Percentiles rank a stretch among this genome's conserved stretches.
These are phyloP conservation scores for Porites divaricata DNA, from an alignment of 92 coral and sea anemone genomes.

Conservation along the genomic window DNA sequence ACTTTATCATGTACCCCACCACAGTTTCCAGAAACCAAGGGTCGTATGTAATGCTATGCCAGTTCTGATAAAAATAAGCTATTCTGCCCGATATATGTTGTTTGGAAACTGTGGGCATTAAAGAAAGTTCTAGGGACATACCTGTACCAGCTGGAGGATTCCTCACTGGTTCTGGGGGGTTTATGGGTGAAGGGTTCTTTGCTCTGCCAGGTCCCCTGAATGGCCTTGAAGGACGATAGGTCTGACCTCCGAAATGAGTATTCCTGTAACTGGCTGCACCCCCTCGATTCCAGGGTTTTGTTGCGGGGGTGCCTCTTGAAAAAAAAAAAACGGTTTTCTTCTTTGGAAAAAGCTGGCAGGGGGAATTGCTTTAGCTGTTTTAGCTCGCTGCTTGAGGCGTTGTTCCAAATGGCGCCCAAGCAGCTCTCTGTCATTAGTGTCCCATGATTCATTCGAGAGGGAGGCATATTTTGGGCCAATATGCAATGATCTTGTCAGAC, in stretches of 20 bases:
- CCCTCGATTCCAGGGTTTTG: slow-evolving; percentile 42
- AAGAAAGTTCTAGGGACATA: background rate
- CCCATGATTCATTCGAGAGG: slow-evolving; percentile 41
- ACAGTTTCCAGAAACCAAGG: slow-evolving; percentile 57
- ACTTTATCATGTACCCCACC: slow-evolving; percentile 36
- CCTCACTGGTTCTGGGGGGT: too few relatives aligned
- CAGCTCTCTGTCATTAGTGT: slow-evolving; percentile 47
- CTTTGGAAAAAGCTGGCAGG: too few relatives aligned
- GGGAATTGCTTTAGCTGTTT: slow-evolving; percentile 45
- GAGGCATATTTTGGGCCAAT: slow-evolving; percentile 28
- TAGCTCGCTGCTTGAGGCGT: slow-evolving; percentile 39
- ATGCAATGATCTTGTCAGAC: slow-evolving; percentile 38
- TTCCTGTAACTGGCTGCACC: background rate
- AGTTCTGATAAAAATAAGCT: slow-evolving; percentile 12
- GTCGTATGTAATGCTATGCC: slow-evolving; percentile 48
- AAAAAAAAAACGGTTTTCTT: too few relatives aligned
- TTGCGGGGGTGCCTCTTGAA: slow-evolving; percentile 5
- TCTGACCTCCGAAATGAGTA: too few relatives aligned
- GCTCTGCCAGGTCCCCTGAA: slow-evolving; percentile 2
- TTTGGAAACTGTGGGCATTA: background rate
- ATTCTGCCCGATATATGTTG: too few relatives aligned
- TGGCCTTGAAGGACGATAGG: background rate
- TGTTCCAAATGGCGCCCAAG: slow-evolving; percentile 46
- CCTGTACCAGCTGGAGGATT: too few relatives aligned
- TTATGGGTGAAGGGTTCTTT: too few relatives aligned